phyloP scores from a whole-genome alignment of 1,140 invertebrate species.

The Mycetomoellerius zeteki region DNA sequence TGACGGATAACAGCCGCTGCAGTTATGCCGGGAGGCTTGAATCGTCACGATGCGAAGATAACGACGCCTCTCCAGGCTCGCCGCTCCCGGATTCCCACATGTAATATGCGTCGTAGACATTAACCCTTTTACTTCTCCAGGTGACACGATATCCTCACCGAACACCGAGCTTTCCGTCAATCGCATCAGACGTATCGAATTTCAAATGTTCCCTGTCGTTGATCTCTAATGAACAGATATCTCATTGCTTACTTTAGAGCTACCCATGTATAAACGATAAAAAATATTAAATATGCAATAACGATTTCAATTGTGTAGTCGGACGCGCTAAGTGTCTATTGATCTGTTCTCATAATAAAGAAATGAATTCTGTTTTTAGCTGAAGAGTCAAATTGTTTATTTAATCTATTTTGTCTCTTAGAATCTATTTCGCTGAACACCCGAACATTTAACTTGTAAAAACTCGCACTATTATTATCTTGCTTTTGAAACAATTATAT shows the following conservation, averaged over 20 bases:
- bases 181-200: neutral
- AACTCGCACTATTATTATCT: neutral
- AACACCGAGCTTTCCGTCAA: neutral
- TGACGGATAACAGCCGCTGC: conserved; percentile 82
- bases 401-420: neutral
- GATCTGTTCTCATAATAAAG: neutral
- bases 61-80: conserved; percentile 71
- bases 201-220: neutral
- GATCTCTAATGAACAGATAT: neutral
- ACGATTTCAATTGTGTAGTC: neutral
- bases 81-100: conserved; percentile 35
- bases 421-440: neutral
- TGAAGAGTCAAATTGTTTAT: neutral
- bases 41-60: conserved; percentile 79
- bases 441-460: neutral
- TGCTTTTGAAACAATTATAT: conserved; percentile 1
- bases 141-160: conserved; percentile 15
- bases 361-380: neutral
- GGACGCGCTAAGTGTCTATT: neutral
- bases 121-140: conserved; percentile 46
- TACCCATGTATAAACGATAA: neutral
- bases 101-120: conserved; percentile 37
- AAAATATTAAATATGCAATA: neutral
- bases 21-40: conserved; percentile 76
- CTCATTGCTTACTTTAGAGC: neutral